Evolutionary conservation across 1,140 invertebrate species (phyloP).

Genomic region (Nautilus pompilius): DNA sequence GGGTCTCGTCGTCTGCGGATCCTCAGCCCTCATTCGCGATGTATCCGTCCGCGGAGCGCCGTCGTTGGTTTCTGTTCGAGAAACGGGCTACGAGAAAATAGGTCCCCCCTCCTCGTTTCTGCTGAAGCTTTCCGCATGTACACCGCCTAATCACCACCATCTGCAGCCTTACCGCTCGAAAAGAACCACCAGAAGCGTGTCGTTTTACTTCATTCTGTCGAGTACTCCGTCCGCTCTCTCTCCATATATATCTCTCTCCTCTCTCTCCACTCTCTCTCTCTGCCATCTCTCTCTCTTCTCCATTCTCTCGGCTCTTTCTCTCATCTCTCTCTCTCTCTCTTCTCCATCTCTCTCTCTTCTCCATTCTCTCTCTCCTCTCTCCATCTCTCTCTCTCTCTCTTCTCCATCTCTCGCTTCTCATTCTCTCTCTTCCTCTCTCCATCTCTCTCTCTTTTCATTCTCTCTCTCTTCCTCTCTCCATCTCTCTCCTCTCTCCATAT

Average conservation of each 20-base stretch:
- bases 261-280: not conserved
- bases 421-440: no score
- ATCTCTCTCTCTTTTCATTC: not conserved
- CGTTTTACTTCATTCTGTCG: not conserved
- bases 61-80: not conserved
- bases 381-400: not conserved
- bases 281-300: not conserved
- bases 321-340: not conserved
- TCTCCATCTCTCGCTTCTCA: not conserved
- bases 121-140: not conserved
- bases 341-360: not conserved
- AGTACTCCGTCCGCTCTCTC: not conserved
- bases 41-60: not conserved
- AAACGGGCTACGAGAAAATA: no score
- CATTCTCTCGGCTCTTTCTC: not conserved
- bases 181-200: no score
- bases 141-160: not conserved
- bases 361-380: not conserved
- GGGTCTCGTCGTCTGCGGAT: no score
- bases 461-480: not conserved
- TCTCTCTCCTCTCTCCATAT: no score
- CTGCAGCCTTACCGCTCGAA: not conserved
- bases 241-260: not conserved
- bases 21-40: not conserved
- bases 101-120: not conserved